Evolutionary conservation across 1,140 invertebrate genomes (phyloP), one percentile per base, ranked within the genome.

Genomic region (Pseudachorutes palmiensis): DNA sequence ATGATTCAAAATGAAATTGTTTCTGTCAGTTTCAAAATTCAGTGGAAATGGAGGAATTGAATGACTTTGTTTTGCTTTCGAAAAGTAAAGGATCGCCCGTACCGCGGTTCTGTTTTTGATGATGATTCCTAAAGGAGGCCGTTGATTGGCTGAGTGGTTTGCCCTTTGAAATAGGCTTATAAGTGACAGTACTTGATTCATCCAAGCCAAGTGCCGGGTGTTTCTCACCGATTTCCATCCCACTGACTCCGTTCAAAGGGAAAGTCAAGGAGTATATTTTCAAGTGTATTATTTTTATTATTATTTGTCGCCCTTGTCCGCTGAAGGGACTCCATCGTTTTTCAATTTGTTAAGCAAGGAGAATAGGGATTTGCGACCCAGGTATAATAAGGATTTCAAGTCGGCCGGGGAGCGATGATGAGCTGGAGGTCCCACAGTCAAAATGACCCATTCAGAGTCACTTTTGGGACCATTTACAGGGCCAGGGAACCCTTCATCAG

Each of bases 231-330:
- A 55, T 55, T 55, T 55, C 51, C 51, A 55, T 55, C 24, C 24
- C 51, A 24, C 51, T 55, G 51, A 55, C 51, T 55, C 24, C 24
- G 5, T 22, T 55, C 12, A 55, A 55, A 55, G 24, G 51, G 51
- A 55, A 55, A 55, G 51, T 55, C 51, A 55, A 55, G 51, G 51
- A 55, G 51, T 55, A 55, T 55, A 55, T 55, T 55, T 24, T 55
- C 51, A 55, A 55, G 51, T 55, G 51, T 55, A 55, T 55, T 55
- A 55, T 55, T 55, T 55, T 55, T 55, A 55, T 55, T 55, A 55
- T 55, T 55, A 55, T 55, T 55, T 55, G 51, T 55, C 51, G 51
- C 51, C 51, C 51, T 55, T 55, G 51, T 55, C 51, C 51, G 9
- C 24, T 55, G 12, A 12, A 55, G 5, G 12, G 12, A 55, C 51